Evolutionary conservation across 2,113 vertebrate species (phyloP).

Genomic region (Melanotaenia duboulayi): DNA sequence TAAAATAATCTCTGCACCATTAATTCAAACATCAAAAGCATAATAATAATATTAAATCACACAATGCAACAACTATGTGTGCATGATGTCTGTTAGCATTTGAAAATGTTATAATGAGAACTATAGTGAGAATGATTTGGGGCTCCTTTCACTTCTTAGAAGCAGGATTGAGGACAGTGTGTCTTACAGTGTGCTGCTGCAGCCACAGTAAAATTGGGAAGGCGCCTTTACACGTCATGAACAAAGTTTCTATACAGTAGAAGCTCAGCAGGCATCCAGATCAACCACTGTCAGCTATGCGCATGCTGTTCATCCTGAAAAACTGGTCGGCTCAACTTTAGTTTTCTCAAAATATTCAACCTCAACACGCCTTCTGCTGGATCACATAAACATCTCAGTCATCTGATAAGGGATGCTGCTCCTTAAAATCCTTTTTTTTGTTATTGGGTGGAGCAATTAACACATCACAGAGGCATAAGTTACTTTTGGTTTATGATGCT

Average conservation of each 20-base stretch:
- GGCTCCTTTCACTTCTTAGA: neutral
- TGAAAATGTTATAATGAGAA: neutral
- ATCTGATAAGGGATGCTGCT: too few relatives aligned
- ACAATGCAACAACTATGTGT: conserved; percentile 37
- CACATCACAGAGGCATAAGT: conserved; percentile 13
- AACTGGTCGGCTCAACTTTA: too few relatives aligned
- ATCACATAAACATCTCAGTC: too few relatives aligned
- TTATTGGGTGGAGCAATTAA: conserved; percentile 2
- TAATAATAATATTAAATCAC: conserved; percentile 46
- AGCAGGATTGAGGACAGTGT: neutral
- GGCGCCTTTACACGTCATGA: neutral
- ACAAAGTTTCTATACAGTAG: too few relatives aligned
- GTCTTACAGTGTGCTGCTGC: neutral
- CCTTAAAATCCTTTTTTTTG: neutral
- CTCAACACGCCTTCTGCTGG: too few relatives aligned
- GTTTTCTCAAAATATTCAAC: too few relatives aligned
- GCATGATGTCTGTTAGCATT: conserved; percentile 30
- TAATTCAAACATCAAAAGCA: conserved; percentile 69
- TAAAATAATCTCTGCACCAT: conserved; percentile 65
- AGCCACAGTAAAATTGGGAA: neutral
- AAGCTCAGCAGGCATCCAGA: too few relatives aligned
- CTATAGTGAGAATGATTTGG: neutral
- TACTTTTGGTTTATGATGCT: conserved; percentile 12
- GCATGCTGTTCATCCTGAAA: too few relatives aligned
- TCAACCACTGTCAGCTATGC: too few relatives aligned